These are phyloP conservation scores for Acanthurus leucopareius DNA, from an alignment of 2,797 vertebrate genomes.

Conservation along the genomic window DNA sequence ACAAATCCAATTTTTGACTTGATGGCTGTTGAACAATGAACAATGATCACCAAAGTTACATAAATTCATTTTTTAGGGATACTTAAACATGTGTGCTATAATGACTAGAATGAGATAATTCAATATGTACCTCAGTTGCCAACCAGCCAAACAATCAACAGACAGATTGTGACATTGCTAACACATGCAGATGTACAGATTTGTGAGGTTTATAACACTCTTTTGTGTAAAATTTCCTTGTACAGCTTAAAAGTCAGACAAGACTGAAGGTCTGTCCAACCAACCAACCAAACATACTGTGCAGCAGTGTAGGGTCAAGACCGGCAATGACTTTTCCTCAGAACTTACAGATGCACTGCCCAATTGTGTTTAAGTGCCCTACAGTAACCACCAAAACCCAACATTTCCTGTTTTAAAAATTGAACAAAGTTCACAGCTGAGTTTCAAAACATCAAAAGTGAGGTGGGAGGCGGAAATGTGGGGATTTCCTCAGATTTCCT, in stretches of 20 bases:
- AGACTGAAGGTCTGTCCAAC: background rate
- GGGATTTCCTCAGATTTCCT: conserved; percentile 30
- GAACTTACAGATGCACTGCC: background rate
- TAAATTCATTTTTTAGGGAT: too few relatives aligned
- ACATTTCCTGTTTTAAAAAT: conserved; percentile 23
- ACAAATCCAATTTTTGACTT: too few relatives aligned
- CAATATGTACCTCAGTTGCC: background rate
- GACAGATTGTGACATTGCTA: background rate
- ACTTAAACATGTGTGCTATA: background rate
- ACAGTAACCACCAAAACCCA: background rate
- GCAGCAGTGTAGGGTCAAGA: background rate
- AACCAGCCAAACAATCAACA: background rate
- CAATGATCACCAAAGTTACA: too few relatives aligned
- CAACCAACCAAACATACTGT: background rate
- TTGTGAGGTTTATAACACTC: too few relatives aligned
- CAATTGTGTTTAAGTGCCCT: background rate
- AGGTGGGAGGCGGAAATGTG: conserved; percentile 27
- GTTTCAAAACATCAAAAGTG: conserved; percentile 8
- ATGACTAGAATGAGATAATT: background rate
- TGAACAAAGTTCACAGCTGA: conserved; percentile 7
- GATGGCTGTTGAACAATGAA: too few relatives aligned
- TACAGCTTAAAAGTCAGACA: background rate
- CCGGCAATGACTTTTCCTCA: background rate
- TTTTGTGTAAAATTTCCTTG: background rate
- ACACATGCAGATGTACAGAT: too few relatives aligned